Base-by-base conservation (phyloP, 2,888 invertebrate species). In the Parnassius apollo region DNA sequence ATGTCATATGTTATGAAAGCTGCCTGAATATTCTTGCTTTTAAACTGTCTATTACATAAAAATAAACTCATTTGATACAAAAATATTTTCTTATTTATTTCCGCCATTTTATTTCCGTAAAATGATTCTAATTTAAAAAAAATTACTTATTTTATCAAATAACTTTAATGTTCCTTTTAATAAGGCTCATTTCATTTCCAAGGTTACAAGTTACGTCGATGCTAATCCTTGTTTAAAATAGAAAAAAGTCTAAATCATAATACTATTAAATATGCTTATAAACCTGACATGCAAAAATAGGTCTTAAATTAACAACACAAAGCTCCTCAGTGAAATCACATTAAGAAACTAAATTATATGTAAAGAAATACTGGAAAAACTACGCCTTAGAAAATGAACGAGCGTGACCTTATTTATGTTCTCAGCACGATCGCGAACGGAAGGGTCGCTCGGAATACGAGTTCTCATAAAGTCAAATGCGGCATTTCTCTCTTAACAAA, bases 381-480 rank as follows among this genome's bases (percentile, higher is more conserved):
- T 54, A 50, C 49, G 62, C 44, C 62, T 58, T 61, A 48, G 58
- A 55, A 54, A 55, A 54, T 58, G 25, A 54, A 62, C 44, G 56
- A 56, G 59, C 63, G 58, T 59, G 52, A 63, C 63, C 63, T 46
- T 63, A 63, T 63, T 59, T 56, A 56, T 51, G 59, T 63, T 63
- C 63, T 35, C 51, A 52, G 59, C 63, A 63, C 63, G 63, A 59
- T 63, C 63, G 59, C 50, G 63, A 42, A 46, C 56, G 59, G 58
- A 62, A 13, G 61, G 56, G 59, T 51, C 45, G 59, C 18, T 18
- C 42, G 50, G 46, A 63, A 55, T 63, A 52, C 63, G 56, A 51
- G 46, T 51, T 55, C 62, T 50, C 59, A 63, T 63, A 63, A 63
- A 63, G 50, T 46, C 46, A 42, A 63, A 59, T 50, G 59, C 59